A percentile compares a stretch with the other conserved stretches of the same genome.
phyloP scores from a whole-genome alignment of 2,888 invertebrate genomes.

The Neoascia interrupta region DNA sequence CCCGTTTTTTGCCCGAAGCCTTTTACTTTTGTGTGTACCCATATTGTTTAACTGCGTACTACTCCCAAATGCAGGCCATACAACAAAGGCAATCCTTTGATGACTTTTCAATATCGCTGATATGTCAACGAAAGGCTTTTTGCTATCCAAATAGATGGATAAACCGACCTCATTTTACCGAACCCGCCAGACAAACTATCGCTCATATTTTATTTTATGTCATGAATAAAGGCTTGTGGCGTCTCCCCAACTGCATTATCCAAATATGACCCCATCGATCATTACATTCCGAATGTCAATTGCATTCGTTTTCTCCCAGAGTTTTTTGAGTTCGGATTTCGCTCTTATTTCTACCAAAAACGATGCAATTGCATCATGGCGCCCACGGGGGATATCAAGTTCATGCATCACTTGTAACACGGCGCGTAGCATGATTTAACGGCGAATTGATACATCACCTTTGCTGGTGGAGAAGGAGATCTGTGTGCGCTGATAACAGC shows the following conservation, averaged over 20 bases:
- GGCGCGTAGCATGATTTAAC: conserved; percentile 50
- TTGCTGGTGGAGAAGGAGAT: conserved; percentile 59
- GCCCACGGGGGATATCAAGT: conserved; percentile 49
- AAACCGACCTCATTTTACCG: background rate
- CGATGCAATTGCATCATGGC: conserved; percentile 45
- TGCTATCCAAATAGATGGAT: conserved; percentile 48
- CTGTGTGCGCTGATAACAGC: conserved; percentile 51
- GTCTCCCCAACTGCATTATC: conserved; percentile 28
- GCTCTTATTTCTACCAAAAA: conserved; percentile 9
- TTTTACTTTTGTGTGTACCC: conserved; percentile 38
- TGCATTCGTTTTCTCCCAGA: conserved; percentile 28
- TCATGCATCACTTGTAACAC: conserved; percentile 62
- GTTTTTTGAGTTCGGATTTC: background rate
- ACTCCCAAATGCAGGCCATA: conserved; percentile 25
- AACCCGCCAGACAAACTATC: background rate
- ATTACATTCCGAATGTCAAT: conserved; percentile 66
- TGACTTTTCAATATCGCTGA: conserved; percentile 50
- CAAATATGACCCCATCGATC: conserved; percentile 48
- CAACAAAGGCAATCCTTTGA: conserved; percentile 57
- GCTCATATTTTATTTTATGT: conserved; percentile 49
- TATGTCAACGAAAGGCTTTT: conserved; percentile 56
- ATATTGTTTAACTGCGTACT: no score
- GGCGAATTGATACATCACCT: conserved; percentile 65
- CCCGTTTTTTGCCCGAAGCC: conserved; percentile 1
- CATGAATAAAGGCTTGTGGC: conserved; percentile 46